Evolutionary conservation across 2,797 vertebrate species (phyloP), one percentile per base, ranked within the genome.

Genomic region (Choloepus didactylus): DNA sequence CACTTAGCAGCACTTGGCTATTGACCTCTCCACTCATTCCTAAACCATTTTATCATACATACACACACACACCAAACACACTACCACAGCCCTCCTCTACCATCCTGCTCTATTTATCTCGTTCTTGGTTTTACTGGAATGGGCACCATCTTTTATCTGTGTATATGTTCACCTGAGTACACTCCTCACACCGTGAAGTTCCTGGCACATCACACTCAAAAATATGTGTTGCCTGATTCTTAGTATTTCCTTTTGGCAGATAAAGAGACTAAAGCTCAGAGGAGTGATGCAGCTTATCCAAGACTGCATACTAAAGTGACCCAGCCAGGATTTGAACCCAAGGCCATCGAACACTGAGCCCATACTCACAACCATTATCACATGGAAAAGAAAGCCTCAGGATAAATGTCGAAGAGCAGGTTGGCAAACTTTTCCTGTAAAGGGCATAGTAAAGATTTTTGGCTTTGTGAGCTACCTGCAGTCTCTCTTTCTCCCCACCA

Each of bases 191-290:
- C 41, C 82, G 82, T 54, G 51, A 94, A 79, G 25, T 83, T 66
- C 14, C 56, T 19, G 62, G 12, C 7, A 49, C 41, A 64, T 9
- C 1, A 85, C 8, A 81, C 15, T 46, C 27, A 7, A 59, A 76
- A 89, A 23, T 64, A 67, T 9, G 1, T 49, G 5, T 14, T 82
- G 15, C 69, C 64, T 38, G n/a, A 76, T 16, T 76, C 51, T 46
- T 54, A n/a, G 21, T 60, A 67, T 89, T 87, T 73, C 35, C 67
- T 67, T 87, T 60, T 76, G 4, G 87, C 35, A 93, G 35, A 84
- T 29, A 16, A 54, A 83, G 21, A 83, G 38, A 69, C 54, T 75
- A 31, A 83, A 44, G 31, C 41, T 67, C 54, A 84, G 23, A 92
- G 18, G 18, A 76, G 7, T 10, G 8, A 91, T 49, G 35, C 10